Evolutionary conservation across 2,113 vertebrate genomes (phyloP).

Genomic region (Cepphus grylle): DNA sequence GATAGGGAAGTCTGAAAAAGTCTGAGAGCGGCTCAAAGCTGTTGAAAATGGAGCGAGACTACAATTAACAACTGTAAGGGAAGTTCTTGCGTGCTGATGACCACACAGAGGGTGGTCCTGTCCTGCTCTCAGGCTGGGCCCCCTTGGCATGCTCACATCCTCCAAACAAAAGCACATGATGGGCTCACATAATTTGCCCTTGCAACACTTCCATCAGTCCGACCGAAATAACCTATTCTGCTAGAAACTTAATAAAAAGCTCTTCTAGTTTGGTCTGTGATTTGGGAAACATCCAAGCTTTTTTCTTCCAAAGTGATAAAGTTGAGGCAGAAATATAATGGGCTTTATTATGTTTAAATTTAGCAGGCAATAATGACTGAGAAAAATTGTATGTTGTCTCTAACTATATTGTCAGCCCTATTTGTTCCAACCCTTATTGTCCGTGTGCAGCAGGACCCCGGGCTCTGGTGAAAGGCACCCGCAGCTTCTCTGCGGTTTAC

Average conservation of each 20-base stretch:
- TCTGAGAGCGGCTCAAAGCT: not conserved
- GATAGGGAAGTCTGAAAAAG: not conserved
- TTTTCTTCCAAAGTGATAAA: not conserved
- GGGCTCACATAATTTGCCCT: not conserved
- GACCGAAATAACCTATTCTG: not conserved
- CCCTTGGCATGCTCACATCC: not conserved
- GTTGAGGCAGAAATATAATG: conserved; percentile 34
- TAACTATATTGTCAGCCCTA: conserved; percentile 3
- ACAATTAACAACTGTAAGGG: not conserved
- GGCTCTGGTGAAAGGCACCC: not conserved
- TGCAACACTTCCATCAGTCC: not conserved
- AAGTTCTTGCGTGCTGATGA: not conserved
- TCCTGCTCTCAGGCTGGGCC: not conserved
- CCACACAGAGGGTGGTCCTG: no score
- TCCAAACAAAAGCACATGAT: not conserved
- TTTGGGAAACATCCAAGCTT: not conserved
- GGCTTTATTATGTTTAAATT: conserved; percentile 56
- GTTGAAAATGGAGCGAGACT: not conserved
- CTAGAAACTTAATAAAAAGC: not conserved
- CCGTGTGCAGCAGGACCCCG: not conserved
- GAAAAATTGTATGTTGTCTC: not conserved
- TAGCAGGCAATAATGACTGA: conserved; percentile 18
- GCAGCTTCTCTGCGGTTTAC: not conserved
- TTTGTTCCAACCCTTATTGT: not conserved
- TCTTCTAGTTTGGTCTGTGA: not conserved